Base-by-base conservation (phyloP, 2,113 vertebrate genomes). In the zebrafish (Danio rerio) region DNA sequence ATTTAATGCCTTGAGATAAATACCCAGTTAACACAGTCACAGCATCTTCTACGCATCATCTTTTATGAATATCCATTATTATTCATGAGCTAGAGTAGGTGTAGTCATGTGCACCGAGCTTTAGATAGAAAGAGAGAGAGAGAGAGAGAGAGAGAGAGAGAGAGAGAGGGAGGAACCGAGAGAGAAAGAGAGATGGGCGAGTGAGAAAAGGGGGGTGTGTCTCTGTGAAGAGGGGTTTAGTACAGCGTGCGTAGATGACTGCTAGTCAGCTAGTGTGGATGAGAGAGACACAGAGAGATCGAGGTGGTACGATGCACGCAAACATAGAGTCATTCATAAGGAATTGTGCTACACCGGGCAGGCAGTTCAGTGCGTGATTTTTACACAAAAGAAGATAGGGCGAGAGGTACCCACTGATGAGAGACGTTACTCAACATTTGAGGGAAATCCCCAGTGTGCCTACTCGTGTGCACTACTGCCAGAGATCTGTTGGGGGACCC, bases 81-180 rank as follows among this genome's bases (percentile, higher is more conserved):
- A 96, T 96, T 96, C 94, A 96, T 96, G 95, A 97, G 95, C 88
- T 91, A 89, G 93, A 95, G 94, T 95, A 93, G 95, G 93, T 95
- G 95, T 95, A 94, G 95, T 95, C 95, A 95, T 96, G 96, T 96
- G 96, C 93, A 93, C 93, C 93, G 95, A 95, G 95, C 94, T 95
- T 92, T 93, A 31, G 31, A 31, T 31, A 91, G 90, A 92, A 93
- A 94, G 93, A 93, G 93, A 92, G 94, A 94, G 91, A 89, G 92
- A 89, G 86, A 86, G 93, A 93, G 93, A 92, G 94, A 94, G 91
- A 89, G 92, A 89, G 86, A 86, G 93, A 84, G 91, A 90, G 92
- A 91, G 90, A 92, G 94, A 94, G 93, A 93, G 93, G 91, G 94
- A 94, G 91, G 89, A 91, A 89, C 86, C 85, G 92, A 90, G 91